These are phyloP conservation scores for Caenorhabditis latens DNA, from an alignment of 1,140 invertebrate genomes.

Conservation along the genomic window DNA sequence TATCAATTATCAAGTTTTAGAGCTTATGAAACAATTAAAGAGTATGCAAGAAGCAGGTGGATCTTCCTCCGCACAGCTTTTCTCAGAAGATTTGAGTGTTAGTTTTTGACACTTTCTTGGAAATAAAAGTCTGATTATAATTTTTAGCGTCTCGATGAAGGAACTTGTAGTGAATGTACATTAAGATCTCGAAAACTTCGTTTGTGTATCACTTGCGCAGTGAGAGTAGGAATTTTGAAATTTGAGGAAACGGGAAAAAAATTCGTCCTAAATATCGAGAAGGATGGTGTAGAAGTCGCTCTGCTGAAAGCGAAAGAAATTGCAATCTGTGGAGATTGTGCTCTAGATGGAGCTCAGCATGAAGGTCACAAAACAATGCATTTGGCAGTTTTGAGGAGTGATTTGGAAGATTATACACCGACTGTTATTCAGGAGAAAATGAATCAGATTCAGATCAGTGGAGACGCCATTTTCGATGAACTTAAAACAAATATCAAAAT, in stretches of 20 bases:
- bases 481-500: neutral
- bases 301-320: neutral
- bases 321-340: conserved; percentile 22
- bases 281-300: neutral
- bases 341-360: conserved; percentile 9
- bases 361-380: conserved; percentile 36
- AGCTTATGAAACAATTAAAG: conserved; percentile 27
- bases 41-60: neutral
- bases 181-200: conserved; percentile 2
- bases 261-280: neutral
- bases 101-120: neutral
- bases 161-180: conserved; percentile 4
- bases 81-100: neutral
- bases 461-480: neutral
- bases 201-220: neutral
- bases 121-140: no score
- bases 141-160: conserved; percentile 19
- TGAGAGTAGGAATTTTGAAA: neutral
- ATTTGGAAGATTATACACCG: neutral
- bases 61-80: neutral
- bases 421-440: neutral
- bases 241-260: neutral
- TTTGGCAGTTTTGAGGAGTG: neutral
- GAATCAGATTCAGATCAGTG: neutral
- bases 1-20: conserved; percentile 48